Percentiles rank a stretch among this genome's conserved stretches.
These are phyloP conservation scores for Corapipo altera DNA, from an alignment of 2,113 vertebrate genomes.

Conservation along the genomic window DNA sequence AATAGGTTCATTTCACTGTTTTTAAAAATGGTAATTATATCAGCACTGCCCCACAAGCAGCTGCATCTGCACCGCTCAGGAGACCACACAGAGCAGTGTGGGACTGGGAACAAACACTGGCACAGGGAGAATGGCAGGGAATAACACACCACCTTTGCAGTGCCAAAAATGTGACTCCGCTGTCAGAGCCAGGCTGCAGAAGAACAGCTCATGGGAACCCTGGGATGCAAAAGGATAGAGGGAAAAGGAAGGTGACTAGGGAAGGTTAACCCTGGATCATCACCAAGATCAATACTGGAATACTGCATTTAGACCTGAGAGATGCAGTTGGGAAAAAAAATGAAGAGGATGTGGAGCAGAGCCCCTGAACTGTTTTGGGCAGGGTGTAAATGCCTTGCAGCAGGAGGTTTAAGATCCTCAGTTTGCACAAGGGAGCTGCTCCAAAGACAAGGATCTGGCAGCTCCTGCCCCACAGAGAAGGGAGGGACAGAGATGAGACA, in stretches of 20 bases:
- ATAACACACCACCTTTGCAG: background rate
- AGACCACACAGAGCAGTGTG: accelerated
- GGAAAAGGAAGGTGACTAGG: background rate
- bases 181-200: background rate
- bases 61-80: accelerated
- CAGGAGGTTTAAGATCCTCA: background rate
- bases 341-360: background rate
- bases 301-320: background rate
- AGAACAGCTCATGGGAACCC: background rate
- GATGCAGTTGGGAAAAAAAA: background rate
- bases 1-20: background rate
- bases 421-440: background rate
- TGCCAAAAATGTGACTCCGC: accelerated
- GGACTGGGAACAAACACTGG: background rate
- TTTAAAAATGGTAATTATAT: background rate
- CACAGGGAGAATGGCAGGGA: background rate
- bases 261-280: background rate
- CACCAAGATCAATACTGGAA: background rate
- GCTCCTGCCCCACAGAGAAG: background rate
- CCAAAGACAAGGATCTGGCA: background rate
- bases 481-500: background rate
- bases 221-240: background rate
- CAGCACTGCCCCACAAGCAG: background rate
- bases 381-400: background rate
- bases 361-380: background rate